Evolutionary conservation across 37 sponge, comb jelly and placozoan species (phyloP).

Genomic region (Haliclona indistincta): DNA sequence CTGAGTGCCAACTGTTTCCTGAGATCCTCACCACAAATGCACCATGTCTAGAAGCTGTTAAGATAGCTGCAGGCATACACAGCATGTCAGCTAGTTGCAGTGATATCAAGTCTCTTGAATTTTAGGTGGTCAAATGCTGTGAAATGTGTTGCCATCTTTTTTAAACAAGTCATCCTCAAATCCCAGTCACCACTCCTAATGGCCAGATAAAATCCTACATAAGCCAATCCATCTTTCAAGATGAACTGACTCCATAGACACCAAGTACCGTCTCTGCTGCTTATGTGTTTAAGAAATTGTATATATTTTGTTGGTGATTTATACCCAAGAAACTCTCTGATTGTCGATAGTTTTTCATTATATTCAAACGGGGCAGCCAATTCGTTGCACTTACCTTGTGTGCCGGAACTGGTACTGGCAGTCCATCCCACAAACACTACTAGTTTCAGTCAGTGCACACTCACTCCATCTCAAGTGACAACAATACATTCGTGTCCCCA

Average conservation of each 20-base stretch:
- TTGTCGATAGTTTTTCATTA: too few species aligned
- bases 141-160: conserved; percentile 10
- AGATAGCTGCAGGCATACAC: background rate
- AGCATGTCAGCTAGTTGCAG: conserved; percentile 8
- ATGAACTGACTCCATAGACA: conserved; percentile 18
- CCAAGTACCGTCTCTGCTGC: conserved; percentile 26
- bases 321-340: too few species aligned
- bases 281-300: conserved; percentile 3
- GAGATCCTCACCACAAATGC: background rate
- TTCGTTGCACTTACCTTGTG: too few species aligned
- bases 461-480: too few species aligned
- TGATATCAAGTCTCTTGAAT: background rate
- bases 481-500: too few species aligned
- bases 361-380: too few species aligned
- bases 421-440: too few species aligned
- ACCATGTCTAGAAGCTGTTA: conserved; percentile 1
- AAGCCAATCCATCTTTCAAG: conserved; percentile 18
- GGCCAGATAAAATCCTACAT: conserved; percentile 6
- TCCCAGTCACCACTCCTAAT: conserved; percentile 23
- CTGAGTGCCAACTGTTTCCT: conserved; percentile 10
- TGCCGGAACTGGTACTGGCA: too few species aligned
- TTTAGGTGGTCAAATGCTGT: conserved; percentile 14
- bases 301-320: too few species aligned
- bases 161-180: conserved; percentile 13
- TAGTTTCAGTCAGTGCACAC: too few species aligned